Evolutionary conservation across 2,797 vertebrate genomes (phyloP), one percentile per base, ranked within the genome.

Genomic region (Phoeniculus purpureus): DNA sequence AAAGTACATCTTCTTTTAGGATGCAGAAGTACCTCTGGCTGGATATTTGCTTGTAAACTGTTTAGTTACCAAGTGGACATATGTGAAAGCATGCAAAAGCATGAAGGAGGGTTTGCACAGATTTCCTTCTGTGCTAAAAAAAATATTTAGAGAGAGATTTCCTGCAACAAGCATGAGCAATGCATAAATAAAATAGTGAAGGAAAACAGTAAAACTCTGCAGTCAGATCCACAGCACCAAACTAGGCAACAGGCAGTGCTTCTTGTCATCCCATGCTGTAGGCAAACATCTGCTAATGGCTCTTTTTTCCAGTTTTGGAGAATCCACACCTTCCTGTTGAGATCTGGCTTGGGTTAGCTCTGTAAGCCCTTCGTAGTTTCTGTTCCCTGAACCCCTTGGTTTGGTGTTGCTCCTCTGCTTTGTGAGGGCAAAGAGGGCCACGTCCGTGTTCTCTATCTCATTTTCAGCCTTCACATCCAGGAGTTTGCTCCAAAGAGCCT

Each of bases 271-370:
- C 51, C 17, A 54, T 74, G 84, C 84, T 88, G 54, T 47, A 64
- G 48, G 61, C 60, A 84, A 76, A 90, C 55, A 94, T 94, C 74
- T 95, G 83, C 16, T 86, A 67, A 76, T 59, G 20, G 37, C 50
- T 81, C 40, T 81, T 86, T 76, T 78, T 86, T 89, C 77, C 54
- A 77, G 32, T 74, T 92, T 91, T 62, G 68, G 65, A 88, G 43
- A 58, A 93, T 86, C 72, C 51, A 80, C 12, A 5, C 85, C 81
- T 80, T 92, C 77, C 81, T 72, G 58, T 75, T 77, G 78, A 90
- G 81, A 72, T 80, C 43, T 85, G 72, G 25, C 37, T 91, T 90
- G 88, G 83, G 72, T 80, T 90, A 86, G 86, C 92, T 92, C 90
- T 91, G 86, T 59, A 71, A 86, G 40, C 8, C 48, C n/a, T 90